phyloP scores from a whole-genome alignment of 2,888 invertebrate species.

The Hylaea fasciaria region DNA sequence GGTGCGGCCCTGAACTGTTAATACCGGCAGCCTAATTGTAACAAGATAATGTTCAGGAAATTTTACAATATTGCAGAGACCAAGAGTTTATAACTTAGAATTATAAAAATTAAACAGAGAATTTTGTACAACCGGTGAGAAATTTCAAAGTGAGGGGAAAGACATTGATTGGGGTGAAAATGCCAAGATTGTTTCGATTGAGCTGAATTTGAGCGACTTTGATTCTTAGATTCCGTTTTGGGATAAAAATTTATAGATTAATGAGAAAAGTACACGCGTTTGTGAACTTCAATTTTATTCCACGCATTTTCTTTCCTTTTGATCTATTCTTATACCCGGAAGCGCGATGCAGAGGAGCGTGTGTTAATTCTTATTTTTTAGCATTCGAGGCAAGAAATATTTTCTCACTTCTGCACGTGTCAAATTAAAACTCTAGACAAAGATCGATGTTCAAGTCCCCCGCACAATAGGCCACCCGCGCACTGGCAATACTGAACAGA shows the following conservation, averaged over 20 bases:
- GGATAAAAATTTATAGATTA: too few relatives aligned
- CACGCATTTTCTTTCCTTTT: too few relatives aligned
- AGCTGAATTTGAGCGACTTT: neutral
- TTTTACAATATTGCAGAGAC: constrained; percentile 31
- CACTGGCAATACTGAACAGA: constrained; percentile 40
- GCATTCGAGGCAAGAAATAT: too few relatives aligned
- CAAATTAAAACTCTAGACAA: neutral
- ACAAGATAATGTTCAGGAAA: constrained; percentile 32
- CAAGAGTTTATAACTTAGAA: constrained; percentile 16
- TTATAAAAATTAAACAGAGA: constrained; percentile 27
- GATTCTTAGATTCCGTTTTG: neutral
- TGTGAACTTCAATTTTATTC: too few relatives aligned
- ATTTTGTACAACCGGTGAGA: constrained; percentile 15
- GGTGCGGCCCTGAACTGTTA: constrained; percentile 23
- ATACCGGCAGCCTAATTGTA: constrained; percentile 32
- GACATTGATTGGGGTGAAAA: constrained; percentile 17
- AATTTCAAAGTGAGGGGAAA: constrained; percentile 6
- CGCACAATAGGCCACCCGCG: constrained; percentile 35
- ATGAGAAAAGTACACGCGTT: too few relatives aligned
- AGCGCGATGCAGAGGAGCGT: too few relatives aligned
- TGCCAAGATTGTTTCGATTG: constrained; percentile 13
- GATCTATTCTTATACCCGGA: too few relatives aligned
- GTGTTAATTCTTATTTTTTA: too few relatives aligned
- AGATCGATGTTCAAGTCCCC: constrained; percentile 17
- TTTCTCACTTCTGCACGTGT: too few relatives aligned